A percentile compares a stretch with the other conserved stretches of the same genome.
phyloP scores from a whole-genome alignment of 2,888 invertebrate genomes.

The Cantharis rufa region DNA sequence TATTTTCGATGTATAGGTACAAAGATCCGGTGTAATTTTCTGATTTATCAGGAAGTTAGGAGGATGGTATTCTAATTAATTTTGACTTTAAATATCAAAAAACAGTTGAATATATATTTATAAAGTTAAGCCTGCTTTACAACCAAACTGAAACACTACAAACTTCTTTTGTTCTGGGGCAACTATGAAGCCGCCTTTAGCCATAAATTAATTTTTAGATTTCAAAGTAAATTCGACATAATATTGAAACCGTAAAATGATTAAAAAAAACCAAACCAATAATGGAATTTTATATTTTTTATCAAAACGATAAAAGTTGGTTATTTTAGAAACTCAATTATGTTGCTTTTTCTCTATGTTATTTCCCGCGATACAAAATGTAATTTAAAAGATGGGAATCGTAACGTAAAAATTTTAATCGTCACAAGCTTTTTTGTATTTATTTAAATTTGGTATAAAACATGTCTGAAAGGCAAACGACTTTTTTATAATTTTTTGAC shows the following conservation, averaged over 20 bases:
- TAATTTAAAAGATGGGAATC: not conserved
- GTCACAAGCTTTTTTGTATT: not conserved
- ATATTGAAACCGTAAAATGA: not conserved
- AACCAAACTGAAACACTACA: too few relatives aligned
- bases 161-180: not conserved
- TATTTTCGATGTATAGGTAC: too few relatives aligned
- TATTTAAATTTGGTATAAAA: not conserved
- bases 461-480: not conserved
- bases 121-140: too few relatives aligned
- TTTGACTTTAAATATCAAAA: too few relatives aligned
- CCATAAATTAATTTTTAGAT: not conserved
- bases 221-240: not conserved
- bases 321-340: not conserved
- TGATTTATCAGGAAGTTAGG: too few relatives aligned
- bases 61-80: too few relatives aligned
- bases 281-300: not conserved
- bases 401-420: not conserved
- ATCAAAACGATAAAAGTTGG: not conserved
- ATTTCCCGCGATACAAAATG: not conserved
- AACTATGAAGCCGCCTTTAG: not conserved
- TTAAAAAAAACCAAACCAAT: not conserved
- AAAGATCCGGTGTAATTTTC: too few relatives aligned
- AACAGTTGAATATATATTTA: too few relatives aligned
- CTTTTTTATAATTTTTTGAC: not conserved
- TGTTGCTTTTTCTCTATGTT: not conserved